phyloP scores from a whole-genome alignment of 1,140 invertebrate species.

The Pemphigus obesinymphae region DNA sequence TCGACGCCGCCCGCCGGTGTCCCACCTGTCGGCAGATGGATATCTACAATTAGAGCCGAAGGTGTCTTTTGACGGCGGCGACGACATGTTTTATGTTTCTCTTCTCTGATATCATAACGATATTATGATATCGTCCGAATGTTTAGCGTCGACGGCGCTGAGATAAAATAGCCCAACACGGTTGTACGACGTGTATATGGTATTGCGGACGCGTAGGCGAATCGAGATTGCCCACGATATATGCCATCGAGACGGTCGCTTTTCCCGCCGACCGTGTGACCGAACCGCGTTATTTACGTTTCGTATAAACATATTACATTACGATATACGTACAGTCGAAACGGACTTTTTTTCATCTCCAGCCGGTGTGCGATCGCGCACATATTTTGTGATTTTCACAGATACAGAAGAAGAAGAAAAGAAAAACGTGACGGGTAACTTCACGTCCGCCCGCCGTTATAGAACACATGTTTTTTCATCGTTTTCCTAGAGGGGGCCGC shows the following conservation, averaged over 20 bases:
- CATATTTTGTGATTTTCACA: not conserved
- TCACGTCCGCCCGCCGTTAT: not conserved
- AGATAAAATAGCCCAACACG: too few relatives aligned
- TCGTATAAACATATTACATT: not conserved
- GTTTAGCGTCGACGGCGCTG: too few relatives aligned
- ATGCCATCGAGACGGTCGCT: not conserved
- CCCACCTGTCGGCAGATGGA: conserved; percentile 40
- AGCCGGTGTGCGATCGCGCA: not conserved
- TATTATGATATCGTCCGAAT: not conserved
- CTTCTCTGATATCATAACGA: not conserved
- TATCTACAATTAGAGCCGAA: conserved; percentile 38
- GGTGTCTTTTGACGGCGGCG: conserved; percentile 37
- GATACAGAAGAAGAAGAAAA: not conserved
- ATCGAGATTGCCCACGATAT: too few relatives aligned
- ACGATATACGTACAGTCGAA: not conserved
- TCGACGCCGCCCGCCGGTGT: not conserved
- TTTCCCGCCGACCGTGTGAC: conserved; percentile 29
- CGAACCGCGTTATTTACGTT: not conserved
- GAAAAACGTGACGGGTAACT: not conserved
- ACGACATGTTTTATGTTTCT: not conserved
- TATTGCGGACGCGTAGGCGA: not conserved
- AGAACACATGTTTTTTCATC: too few relatives aligned
- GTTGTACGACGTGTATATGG: too few relatives aligned
- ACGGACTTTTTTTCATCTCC: not conserved
- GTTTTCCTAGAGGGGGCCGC: too few relatives aligned